phyloP scores from a whole-genome alignment of 2,797 vertebrate genomes.

The Mionectes olivaceus region DNA sequence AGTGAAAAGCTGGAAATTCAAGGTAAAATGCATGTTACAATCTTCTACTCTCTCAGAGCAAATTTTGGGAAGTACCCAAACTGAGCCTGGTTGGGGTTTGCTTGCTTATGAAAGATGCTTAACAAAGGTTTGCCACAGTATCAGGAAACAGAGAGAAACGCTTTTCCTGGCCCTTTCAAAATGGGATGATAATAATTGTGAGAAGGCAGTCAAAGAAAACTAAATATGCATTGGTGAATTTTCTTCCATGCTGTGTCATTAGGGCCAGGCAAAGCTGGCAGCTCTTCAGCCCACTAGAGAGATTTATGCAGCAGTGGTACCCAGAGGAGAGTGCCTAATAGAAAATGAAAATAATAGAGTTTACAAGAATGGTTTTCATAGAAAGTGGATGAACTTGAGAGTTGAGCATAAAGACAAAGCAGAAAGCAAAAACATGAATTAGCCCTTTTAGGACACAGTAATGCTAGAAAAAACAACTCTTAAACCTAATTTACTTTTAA shows the following conservation, averaged over 20 bases:
- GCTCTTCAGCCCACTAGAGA: slow-evolving; percentile 76
- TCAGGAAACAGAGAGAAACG: slow-evolving; percentile 12
- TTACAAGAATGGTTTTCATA: slow-evolving; percentile 75
- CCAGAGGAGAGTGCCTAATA: slow-evolving; percentile 69
- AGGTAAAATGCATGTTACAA: neutral
- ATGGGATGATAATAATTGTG: neutral
- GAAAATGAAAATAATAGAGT: slow-evolving; percentile 85
- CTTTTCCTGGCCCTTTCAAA: neutral
- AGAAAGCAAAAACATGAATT: neutral
- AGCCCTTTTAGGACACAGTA: neutral
- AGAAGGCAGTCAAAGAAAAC: slow-evolving; percentile 36
- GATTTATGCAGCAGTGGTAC: slow-evolving; percentile 81
- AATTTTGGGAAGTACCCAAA: neutral
- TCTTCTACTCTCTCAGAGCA: neutral
- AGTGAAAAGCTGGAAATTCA: neutral
- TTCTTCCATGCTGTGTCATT: slow-evolving; percentile 37
- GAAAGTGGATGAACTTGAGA: slow-evolving; percentile 64
- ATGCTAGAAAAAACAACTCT: neutral
- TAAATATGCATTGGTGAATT: slow-evolving; percentile 5
- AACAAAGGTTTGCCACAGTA: neutral
- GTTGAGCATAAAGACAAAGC: neutral
- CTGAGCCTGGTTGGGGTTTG: neutral
- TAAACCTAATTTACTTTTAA: neutral
- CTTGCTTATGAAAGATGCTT: slow-evolving; percentile 1
- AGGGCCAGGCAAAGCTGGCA: slow-evolving; percentile 68